A percentile compares a stretch with the other conserved stretches of the same genome.
Conservation (phyloP, 2,113 vertebrate genomes). For the Oreochromis tanganicae region DNA sequence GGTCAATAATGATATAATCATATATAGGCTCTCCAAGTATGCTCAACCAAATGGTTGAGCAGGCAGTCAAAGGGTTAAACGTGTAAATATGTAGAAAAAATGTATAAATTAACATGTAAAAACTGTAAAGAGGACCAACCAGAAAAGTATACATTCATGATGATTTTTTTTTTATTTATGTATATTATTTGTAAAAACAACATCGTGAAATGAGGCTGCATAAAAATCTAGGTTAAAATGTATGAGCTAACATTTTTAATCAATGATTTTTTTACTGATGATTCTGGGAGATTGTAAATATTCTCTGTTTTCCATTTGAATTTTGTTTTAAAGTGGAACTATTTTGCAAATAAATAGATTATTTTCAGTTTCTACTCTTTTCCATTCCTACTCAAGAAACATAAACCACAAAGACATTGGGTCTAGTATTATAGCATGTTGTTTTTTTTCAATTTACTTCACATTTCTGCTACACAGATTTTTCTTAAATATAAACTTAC, state of each 20-base stretch:
- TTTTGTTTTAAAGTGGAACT: neutral
- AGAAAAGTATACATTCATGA: neutral
- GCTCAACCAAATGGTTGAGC: no score
- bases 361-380: neutral
- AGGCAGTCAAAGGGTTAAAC: no score
- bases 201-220: neutral
- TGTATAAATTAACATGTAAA: neutral
- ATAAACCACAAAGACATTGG: neutral
- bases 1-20: no score
- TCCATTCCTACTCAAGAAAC: neutral
- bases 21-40: no score
- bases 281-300: neutral
- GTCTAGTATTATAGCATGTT: fast-evolving
- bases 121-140: neutral
- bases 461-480: neutral
- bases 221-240: neutral
- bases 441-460: neutral
- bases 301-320: neutral
- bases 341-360: neutral
- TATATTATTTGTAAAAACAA: neutral
- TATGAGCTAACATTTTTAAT: neutral
- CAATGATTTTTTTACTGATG: neutral
- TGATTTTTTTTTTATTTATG: neutral
- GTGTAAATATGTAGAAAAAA: constrained; percentile 10
- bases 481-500: neutral